Conservation (phyloP, 1,140 invertebrate genomes). For the Hesperophylax magnus region DNA sequence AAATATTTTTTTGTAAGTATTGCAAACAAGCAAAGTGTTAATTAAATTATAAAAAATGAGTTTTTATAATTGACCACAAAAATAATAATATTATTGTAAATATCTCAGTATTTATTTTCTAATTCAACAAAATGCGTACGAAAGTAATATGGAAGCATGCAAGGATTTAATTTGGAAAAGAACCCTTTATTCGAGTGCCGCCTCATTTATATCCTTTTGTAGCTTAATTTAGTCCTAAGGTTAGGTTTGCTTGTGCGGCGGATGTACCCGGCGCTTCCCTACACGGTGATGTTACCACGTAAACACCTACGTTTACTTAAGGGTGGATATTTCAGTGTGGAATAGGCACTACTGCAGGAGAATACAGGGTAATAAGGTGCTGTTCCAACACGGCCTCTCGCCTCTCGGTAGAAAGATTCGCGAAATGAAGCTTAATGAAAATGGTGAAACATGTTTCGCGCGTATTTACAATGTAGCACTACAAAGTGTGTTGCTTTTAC, state of each 20-base stretch:
- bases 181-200: conserved; percentile 22
- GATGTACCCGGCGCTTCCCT: conserved; percentile 37
- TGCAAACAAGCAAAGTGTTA: no score
- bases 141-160: background rate
- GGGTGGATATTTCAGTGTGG: conserved; percentile 33
- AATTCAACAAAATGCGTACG: no score
- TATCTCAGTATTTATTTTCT: no score
- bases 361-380: conserved; percentile 33
- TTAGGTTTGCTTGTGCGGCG: conserved; percentile 5
- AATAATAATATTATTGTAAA: no score
- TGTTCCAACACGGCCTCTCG: conserved; percentile 17
- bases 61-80: no score
- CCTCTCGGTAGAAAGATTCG: conserved; percentile 25
- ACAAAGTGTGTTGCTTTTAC: no score
- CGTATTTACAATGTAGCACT: background rate
- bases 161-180: background rate
- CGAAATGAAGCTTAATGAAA: conserved; percentile 35
- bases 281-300: conserved; percentile 44
- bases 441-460: conserved; percentile 7
- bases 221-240: conserved; percentile 29
- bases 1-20: no score
- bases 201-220: conserved; percentile 22
- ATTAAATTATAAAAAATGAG: no score
- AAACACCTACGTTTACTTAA: conserved; percentile 47
- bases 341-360: conserved; percentile 25